A percentile compares a stretch with the other conserved stretches of the same genome.
Evolutionary conservation across 2,888 invertebrate species (phyloP).

Genomic region (Calliopum simillimum): DNA sequence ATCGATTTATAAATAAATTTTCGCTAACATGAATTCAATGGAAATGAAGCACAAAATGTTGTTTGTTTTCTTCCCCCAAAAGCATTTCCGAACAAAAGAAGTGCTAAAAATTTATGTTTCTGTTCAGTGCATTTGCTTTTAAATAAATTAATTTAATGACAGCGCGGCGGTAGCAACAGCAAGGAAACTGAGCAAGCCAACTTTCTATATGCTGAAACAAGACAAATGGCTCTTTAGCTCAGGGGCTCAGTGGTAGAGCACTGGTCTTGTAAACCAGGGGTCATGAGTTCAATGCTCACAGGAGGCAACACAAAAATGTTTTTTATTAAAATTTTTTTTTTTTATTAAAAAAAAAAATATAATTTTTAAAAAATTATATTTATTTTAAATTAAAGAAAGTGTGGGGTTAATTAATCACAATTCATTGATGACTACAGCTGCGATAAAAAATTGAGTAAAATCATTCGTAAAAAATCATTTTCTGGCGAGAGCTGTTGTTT

Average conservation of each 20-base stretch:
- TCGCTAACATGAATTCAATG: no score
- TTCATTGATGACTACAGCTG: no score
- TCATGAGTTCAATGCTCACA: conserved; percentile 55
- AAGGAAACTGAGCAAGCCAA: background rate
- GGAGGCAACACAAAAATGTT: conserved; percentile 43
- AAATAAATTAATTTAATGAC: no score
- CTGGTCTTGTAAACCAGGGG: conserved; percentile 55
- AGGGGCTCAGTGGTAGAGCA: conserved; percentile 54
- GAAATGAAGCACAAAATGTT: no score
- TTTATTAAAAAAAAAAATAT: conserved; percentile 2
- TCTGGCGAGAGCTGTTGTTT: conserved; percentile 2
- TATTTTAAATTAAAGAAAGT: conserved; percentile 12
- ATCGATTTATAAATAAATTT: no score
- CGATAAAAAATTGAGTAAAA: background rate
- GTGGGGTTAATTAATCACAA: background rate
- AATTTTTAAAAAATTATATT: background rate
- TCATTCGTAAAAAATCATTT: conserved; percentile 10
- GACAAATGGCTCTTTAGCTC: conserved; percentile 50
- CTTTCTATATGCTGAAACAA: background rate
- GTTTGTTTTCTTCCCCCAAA: no score
- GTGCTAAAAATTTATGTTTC: no score
- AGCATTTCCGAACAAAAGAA: no score
- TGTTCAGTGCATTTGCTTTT: no score
- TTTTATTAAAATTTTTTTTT: conserved; percentile 7
- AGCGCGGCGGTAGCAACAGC: no score